Base-by-base conservation (phyloP, 2,888 invertebrate species). In the Polietes domitor region DNA sequence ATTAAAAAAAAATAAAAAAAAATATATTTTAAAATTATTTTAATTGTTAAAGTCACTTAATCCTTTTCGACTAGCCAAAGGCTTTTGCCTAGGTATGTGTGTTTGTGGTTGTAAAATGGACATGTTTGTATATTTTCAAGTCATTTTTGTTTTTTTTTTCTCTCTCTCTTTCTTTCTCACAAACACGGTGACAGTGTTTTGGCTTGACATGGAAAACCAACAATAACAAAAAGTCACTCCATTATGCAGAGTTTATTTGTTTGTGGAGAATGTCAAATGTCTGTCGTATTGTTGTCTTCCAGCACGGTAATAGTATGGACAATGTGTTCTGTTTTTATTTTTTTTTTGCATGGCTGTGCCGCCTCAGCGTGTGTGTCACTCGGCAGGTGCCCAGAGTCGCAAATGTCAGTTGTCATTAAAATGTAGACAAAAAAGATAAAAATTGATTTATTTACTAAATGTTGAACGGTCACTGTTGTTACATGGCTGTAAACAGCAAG, bases 381-480 rank as follows among this genome's bases (percentile, higher is more conserved):
- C 47, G 72, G 28, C 68, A 26, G 61, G 28, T 61, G 26, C 26
- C 61, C 28, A 28, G n/a, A 61, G 76, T 83, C 80, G 61, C 53
- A 80, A 77, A 72, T 83, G 83, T 83, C 77, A 73, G 68, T 61
- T 80, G 83, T 83, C 83, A 83, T 83, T 83, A 70, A 83, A 83
- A 70, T 77, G 76, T 68, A 47, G 24, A 12, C 61, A 70, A 80
- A 37, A 82, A 80, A 77, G 73, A 77, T 70, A 83, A 80, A 82
- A 83, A 74, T 83, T 83, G 80, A 83, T 83, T 83, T 80, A 83
- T 83, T 77, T 80, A 77, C 77, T 83, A 63, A 80, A 74, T 77
- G 76, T 70, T 70, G 26, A 53, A 58, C 73, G 80, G 83, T 80
- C 73, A 75, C 55, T 80, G 77, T 68, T 76, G 32, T 75, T 43